Base-by-base conservation (phyloP, 1,140 invertebrate species). In the Pachyrhynchus sulphureomaculatus region DNA sequence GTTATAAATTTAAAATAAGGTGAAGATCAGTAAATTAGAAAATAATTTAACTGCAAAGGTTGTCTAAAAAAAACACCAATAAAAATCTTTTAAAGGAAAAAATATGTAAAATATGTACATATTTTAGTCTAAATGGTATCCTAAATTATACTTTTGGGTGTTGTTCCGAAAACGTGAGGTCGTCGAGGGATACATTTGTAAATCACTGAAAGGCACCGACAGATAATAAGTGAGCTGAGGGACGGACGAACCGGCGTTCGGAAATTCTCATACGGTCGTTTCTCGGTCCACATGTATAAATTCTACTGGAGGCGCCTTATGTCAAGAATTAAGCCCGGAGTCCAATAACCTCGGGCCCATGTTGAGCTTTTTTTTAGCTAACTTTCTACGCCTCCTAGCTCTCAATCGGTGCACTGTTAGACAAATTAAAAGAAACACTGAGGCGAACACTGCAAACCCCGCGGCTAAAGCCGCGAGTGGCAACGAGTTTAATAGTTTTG, bases 241-340 rank as follows among this genome's bases (percentile, higher is more conserved):
- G 74, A 75, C 74, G 74, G 74, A 76, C 59, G 65, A 66, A 70
- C 68, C 70, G 68, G 62, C 49, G 20, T 52, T 66, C 62, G 67
- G 56, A 60, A 58, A 64, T 69, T 72, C 79, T 86, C 84, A 92
- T 81, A 92, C 90, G 63, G 90, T 92, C 69, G 90, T 92, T 79
- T 92, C 90, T 74, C 89, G 86, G 81, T 93, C 90, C 76, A 92
- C 88, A 79, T 91, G 88, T 72, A 92, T 92, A 75, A 89, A 92
- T 75, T 93, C 90, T 81, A 93, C 90, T 82, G 88, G 90, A 78
- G 89, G 88, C 77, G 88, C 85, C 75, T 86, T 87, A 68, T 90
- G 89, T 86, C 90, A 91, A 86, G 90, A 92, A 73, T 69, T 78
- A 53, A 61, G 73, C 64, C 59, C 68, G 56, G 64, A 65, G 62